Percentiles rank a stretch among this genome's conserved stretches.
Conservation (phyloP, 2,113 vertebrate species). For the Scytalopus superciliaris region DNA sequence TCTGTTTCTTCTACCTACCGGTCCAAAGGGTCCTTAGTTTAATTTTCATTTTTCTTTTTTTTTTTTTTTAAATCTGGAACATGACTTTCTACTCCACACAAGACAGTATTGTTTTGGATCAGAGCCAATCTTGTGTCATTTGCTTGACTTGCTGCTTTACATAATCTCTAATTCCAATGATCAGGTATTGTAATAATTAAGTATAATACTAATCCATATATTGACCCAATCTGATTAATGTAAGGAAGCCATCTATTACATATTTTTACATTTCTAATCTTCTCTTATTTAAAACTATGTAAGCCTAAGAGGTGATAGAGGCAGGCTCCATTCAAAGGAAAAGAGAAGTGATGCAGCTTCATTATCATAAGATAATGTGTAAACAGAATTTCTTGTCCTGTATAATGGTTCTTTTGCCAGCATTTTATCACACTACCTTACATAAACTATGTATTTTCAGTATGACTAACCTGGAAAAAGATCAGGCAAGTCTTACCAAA, state of each 20-base stretch:
- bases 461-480: neutral
- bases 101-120: accelerated
- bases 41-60: neutral
- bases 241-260: neutral
- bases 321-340: neutral
- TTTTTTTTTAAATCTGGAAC: neutral
- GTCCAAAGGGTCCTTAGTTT: neutral
- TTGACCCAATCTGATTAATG: neutral
- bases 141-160: neutral
- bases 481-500: neutral
- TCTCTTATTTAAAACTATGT: neutral
- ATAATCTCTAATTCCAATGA: neutral
- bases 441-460: neutral
- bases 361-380: neutral
- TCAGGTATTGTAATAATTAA: neutral
- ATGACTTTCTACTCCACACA: neutral
- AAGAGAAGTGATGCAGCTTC: neutral
- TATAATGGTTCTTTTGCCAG: neutral
- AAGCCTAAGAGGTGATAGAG: neutral
- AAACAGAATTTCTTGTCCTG: neutral
- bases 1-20: neutral
- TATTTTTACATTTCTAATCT: neutral
- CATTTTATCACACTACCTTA: neutral
- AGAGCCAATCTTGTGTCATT: neutral
- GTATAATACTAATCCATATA: neutral